These are phyloP conservation scores for Unio pictorum DNA, from an alignment of 2,888 invertebrate genomes.

Conservation along the genomic window DNA sequence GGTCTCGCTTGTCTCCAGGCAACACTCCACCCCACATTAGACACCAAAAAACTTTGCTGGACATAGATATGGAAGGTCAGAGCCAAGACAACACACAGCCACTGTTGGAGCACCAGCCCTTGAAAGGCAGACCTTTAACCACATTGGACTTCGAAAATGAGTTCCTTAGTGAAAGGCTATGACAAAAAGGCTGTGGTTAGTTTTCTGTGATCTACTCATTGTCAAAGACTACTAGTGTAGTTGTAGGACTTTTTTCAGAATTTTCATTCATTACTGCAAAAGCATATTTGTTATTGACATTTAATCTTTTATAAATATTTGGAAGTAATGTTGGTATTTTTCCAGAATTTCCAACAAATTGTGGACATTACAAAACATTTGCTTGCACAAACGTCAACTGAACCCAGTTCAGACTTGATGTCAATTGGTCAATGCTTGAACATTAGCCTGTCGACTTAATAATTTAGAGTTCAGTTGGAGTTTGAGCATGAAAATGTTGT, in stretches of 20 bases:
- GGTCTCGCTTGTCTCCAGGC: conserved; percentile 76
- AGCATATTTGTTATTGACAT: too few species aligned
- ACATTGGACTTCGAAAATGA: conserved; percentile 39
- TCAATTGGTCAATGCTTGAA: too few species aligned
- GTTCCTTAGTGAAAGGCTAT: conserved; percentile 35
- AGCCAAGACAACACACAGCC: conserved; percentile 65
- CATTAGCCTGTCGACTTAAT: too few species aligned
- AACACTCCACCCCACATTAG: conserved; percentile 66
- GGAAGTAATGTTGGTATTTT: too few species aligned
- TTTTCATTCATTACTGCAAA: too few species aligned
- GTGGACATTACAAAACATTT: too few species aligned
- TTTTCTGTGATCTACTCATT: conserved; percentile 1
- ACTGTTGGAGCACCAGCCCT: conserved; percentile 40
- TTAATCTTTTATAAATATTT: too few species aligned
- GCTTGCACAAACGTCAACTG: too few species aligned
- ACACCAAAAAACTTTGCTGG: conserved; percentile 67
- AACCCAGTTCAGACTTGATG: too few species aligned
- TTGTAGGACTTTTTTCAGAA: not conserved
- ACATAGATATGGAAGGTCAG: conserved; percentile 70
- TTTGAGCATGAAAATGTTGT: too few species aligned
- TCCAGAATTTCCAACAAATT: too few species aligned
- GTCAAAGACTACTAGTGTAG: not conserved
- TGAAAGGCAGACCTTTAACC: conserved; percentile 17
- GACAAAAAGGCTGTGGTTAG: conserved; percentile 7
- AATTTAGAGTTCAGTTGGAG: too few species aligned